These are phyloP conservation scores for Hemibagrus wyckioides DNA, from an alignment of 2,113 vertebrate species.

Conservation along the genomic window DNA sequence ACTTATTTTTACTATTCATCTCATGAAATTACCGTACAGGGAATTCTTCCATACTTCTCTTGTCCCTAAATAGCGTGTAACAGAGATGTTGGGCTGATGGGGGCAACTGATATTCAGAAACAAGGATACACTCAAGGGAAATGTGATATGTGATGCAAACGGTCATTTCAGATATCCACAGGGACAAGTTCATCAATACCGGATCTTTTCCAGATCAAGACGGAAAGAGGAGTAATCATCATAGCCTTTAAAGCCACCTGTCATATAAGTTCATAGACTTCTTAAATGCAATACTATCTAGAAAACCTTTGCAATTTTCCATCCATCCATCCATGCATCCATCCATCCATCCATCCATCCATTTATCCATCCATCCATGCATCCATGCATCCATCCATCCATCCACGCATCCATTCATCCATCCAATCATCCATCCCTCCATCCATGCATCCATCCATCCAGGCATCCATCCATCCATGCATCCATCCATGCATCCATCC, in stretches of 20 bases:
- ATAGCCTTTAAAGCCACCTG: slow-evolving; percentile 22
- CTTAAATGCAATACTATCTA: slow-evolving; percentile 31
- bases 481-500: no score
- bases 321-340: no score
- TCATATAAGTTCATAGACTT: slow-evolving; percentile 11
- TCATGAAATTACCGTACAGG: not conserved
- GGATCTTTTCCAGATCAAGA: slow-evolving; percentile 5
- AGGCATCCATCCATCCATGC: no score
- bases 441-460: no score
- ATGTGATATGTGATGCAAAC: slow-evolving; percentile 38
- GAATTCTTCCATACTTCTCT: not conserved
- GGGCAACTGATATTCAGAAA: slow-evolving; percentile 40
- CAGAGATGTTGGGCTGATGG: slow-evolving; percentile 18
- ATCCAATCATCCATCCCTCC: no score
- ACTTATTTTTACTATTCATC: not conserved
- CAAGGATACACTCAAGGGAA: slow-evolving; percentile 26
- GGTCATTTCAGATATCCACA: slow-evolving; percentile 51
- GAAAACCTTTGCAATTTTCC: not conserved
- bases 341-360: no score
- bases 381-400: no score
- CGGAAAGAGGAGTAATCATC: slow-evolving; percentile 35
- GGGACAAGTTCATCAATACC: slow-evolving; percentile 43
- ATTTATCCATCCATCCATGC: no score
- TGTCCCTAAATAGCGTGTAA: not conserved
- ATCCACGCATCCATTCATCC: no score